A percentile compares a stretch with the other conserved stretches of the same genome.
Conservation (phyloP, 2,888 invertebrate genomes). For the Plagodis dolabraria region DNA sequence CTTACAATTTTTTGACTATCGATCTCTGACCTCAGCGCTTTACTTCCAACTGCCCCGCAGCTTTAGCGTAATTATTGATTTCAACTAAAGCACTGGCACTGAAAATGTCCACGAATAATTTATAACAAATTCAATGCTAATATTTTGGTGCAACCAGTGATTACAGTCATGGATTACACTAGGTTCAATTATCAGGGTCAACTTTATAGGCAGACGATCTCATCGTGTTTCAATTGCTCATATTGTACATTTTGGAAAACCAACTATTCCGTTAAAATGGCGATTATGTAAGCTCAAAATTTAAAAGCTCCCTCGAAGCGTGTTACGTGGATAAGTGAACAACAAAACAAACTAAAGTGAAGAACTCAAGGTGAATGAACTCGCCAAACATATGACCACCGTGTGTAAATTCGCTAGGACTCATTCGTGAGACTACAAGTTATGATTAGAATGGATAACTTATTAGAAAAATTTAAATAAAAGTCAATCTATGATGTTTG, state of each 20-base stretch:
- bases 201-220: too few relatives aligned
- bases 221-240: too few relatives aligned
- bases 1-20: too few relatives aligned
- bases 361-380: conserved; percentile 75
- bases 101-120: neutral
- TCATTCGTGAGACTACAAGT: conserved; percentile 55
- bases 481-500: conserved; percentile 46
- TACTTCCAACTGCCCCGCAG: neutral
- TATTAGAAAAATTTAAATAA: conserved; percentile 39
- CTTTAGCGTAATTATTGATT: conserved; percentile 13
- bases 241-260: neutral
- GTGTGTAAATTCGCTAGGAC: conserved; percentile 84
- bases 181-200: conserved; percentile 12
- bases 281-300: neutral
- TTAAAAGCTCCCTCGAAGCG: conserved; percentile 26
- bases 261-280: neutral
- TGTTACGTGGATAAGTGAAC: conserved; percentile 37
- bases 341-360: conserved; percentile 77
- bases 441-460: conserved; percentile 53
- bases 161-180: neutral
- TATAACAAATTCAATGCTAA: neutral
- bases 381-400: conserved; percentile 84
- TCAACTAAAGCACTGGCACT: conserved; percentile 6
- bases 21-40: too few relatives aligned
- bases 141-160: neutral